phyloP scores from a whole-genome alignment of 2,113 vertebrate genomes.

The Lasiurus borealis region DNA sequence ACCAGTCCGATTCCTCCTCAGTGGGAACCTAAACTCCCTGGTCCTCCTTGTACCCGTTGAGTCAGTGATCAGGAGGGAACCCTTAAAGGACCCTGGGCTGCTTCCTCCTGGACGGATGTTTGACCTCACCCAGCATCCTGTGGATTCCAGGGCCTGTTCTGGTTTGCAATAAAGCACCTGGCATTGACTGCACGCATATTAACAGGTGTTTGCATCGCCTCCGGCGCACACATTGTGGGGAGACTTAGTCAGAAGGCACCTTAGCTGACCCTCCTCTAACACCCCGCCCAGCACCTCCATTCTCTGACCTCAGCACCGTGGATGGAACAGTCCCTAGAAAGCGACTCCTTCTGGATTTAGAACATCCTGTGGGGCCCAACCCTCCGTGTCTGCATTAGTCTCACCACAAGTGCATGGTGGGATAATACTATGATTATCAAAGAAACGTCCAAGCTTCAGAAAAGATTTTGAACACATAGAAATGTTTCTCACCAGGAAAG shows the following conservation, averaged over 20 bases:
- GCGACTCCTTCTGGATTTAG: background rate
- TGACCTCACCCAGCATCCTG: background rate
- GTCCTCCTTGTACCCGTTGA: accelerated
- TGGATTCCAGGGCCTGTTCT: background rate
- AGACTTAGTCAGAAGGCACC: too few species aligned
- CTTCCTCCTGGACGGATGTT: accelerated
- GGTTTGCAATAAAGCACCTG: background rate
- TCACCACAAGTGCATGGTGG: background rate
- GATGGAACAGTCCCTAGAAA: background rate
- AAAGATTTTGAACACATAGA: background rate
- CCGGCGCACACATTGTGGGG: accelerated
- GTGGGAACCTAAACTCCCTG: background rate
- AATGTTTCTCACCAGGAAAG: background rate
- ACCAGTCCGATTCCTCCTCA: accelerated
- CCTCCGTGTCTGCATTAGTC: background rate
- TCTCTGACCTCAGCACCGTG: accelerated
- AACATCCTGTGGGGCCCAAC: accelerated
- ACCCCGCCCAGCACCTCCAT: accelerated
- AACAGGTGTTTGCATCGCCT: accelerated
- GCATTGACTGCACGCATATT: accelerated
- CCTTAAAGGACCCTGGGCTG: accelerated
- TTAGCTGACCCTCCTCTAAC: accelerated
- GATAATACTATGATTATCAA: background rate
- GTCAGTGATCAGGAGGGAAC: background rate
- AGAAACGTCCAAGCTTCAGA: background rate